Evolutionary conservation across 2,113 vertebrate species (phyloP), one percentile per base, ranked within the genome.

Genomic region (Carlito syrichta): DNA sequence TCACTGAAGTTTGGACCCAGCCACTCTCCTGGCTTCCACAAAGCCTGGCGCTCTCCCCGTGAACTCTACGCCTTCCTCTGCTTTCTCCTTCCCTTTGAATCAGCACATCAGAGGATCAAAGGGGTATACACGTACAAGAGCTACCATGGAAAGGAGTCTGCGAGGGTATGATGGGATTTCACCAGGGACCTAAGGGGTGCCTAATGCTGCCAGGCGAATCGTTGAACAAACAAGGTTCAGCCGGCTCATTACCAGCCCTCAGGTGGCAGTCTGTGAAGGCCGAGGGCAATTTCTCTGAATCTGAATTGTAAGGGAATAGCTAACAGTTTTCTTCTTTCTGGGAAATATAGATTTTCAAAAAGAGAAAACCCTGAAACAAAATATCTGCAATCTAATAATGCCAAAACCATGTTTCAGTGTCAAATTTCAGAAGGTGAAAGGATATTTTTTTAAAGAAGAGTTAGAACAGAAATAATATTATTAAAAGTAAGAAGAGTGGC

Each of bases 401-500:
- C 48, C 13, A 89, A 81, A 89, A 68, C 22, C 32, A 63, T 35
- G 56, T 52, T 81, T 43, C 1, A 16, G 27, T 20, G 30, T 82
- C 69, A 73, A 27, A 81, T 85, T 92, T 87, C 13, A 62, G 43
- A 56, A 10, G 12, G 3, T 12, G 60, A 85, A 62, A 73, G 50
- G 45, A 0, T 9, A n/a, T 13, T 40, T 90, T 88, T 78, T 86
- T 62, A 56, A 48, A 71, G 43, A 52, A 82, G 66, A 38, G 35
- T 95, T 52, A 66, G 38, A 82, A 89, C 2, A 94, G 71, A 94
- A 86, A 92, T 76, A 50, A 45, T 60, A 32, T 50, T 83, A 71
- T 50, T 89, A 56, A 50, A 73, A 77, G 13, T 35, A 83, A 68
- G 11, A 86, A 89, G 20, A 66, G 50, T 50, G 45, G 27, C 9